Evolutionary conservation across 2,113 vertebrate genomes (phyloP).

Genomic region (Lycocorax pyrrhopterus): DNA sequence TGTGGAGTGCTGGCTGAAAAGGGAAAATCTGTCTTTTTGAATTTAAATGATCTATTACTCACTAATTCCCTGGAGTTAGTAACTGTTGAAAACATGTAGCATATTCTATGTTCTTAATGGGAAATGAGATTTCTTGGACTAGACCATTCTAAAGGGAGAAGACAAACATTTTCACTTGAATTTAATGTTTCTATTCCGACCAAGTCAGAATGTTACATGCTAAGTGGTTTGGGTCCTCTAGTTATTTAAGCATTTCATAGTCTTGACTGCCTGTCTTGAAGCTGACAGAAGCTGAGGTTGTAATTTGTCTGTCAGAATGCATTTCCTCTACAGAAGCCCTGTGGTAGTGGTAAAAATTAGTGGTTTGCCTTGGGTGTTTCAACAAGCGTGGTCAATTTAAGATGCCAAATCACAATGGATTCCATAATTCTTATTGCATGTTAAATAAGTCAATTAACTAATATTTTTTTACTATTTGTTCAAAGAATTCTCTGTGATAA

Average conservation of each 20-base stretch:
- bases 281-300: not conserved
- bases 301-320: slow-evolving; percentile 6
- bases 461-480: not conserved
- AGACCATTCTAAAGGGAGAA: not conserved
- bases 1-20: not conserved
- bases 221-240: not conserved
- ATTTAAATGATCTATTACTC: slow-evolving; percentile 17
- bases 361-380: not conserved
- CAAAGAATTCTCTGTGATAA: not conserved
- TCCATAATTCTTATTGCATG: not conserved
- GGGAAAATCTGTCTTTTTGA: not conserved
- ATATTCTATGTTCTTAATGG: not conserved
- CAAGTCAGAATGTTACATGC: not conserved
- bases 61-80: not conserved
- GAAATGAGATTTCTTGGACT: not conserved
- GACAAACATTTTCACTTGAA: not conserved
- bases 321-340: not conserved
- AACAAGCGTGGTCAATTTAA: not conserved
- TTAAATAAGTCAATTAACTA: not conserved
- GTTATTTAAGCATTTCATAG: not conserved
- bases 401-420: not conserved
- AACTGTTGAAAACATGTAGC: not conserved
- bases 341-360: not conserved
- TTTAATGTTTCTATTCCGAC: not conserved
- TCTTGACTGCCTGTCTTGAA: not conserved